Evolutionary conservation across 1,140 invertebrate genomes (phyloP).

Genomic region (Oscheius sp.): DNA sequence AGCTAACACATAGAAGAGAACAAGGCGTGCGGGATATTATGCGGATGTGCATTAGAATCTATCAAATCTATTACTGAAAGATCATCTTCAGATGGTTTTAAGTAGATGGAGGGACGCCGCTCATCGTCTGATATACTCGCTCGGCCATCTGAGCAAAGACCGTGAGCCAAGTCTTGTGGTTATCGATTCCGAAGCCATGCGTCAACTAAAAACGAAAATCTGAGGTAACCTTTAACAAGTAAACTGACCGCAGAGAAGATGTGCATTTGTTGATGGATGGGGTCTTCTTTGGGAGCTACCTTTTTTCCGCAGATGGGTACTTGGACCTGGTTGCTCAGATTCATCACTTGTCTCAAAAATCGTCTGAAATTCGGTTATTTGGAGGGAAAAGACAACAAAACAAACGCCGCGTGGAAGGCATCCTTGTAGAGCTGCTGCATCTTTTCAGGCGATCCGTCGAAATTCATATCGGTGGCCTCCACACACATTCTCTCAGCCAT

Average conservation of each 20-base stretch:
- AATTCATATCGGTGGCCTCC: too few species aligned
- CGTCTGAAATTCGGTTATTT: neutral
- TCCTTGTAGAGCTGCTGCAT: too few species aligned
- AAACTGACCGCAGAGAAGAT: neutral
- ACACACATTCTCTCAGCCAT: neutral
- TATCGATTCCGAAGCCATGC: neutral
- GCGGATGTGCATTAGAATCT: too few species aligned
- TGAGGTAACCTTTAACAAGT: neutral
- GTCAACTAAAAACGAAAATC: neutral
- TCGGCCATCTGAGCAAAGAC: neutral
- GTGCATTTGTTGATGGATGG: neutral
- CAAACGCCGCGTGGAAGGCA: too few species aligned
- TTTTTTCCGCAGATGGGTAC: neutral
- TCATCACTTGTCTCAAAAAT: neutral
- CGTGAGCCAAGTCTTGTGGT: neutral
- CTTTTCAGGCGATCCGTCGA: too few species aligned
- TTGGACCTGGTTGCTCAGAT: neutral
- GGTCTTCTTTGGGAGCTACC: neutral
- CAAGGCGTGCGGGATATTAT: too few species aligned
- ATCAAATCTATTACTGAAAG: too few species aligned
- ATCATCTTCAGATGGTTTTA: too few species aligned
- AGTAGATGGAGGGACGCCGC: too few species aligned
- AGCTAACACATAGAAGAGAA: too few species aligned
- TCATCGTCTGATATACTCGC: too few species aligned
- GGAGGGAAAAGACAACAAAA: too few species aligned